These are phyloP conservation scores for Champsocephalus gunnari DNA, from an alignment of 2,797 vertebrate genomes.

Conservation along the genomic window DNA sequence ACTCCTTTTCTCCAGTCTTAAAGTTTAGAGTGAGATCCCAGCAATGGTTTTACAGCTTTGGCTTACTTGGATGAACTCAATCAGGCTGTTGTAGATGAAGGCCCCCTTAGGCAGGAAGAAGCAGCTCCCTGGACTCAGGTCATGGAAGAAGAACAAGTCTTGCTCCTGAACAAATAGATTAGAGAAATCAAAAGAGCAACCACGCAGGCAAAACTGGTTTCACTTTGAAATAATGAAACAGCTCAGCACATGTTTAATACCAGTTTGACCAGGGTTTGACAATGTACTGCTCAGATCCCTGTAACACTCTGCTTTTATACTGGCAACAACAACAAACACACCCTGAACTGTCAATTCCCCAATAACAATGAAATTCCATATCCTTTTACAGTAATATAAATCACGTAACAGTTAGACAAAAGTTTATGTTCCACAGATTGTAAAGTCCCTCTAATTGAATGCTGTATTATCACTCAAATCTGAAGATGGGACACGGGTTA, in stretches of 20 bases:
- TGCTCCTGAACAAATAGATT: slow-evolving; percentile 87
- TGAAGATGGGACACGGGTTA: neutral
- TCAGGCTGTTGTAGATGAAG: slow-evolving; percentile 93
- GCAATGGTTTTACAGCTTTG: slow-evolving; percentile 27
- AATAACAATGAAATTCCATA: neutral
- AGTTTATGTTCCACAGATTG: neutral
- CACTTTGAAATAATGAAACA: slow-evolving; percentile 8
- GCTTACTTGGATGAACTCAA: slow-evolving; percentile 96
- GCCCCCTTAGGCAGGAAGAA: slow-evolving; percentile 98
- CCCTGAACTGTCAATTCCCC: neutral
- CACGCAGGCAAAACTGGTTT: slow-evolving; percentile 29
- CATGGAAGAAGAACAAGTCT: slow-evolving; percentile 98
- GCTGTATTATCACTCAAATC: neutral
- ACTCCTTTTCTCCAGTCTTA: slow-evolving; percentile 5
- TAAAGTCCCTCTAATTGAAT: neutral
- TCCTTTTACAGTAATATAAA: neutral
- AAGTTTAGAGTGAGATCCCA: slow-evolving; percentile 37
- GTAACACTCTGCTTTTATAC: slow-evolving; percentile 6
- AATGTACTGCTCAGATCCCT: slow-evolving; percentile 4
- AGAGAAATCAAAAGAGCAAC: neutral
- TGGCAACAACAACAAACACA: slow-evolving; percentile 19
- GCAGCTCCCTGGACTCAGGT: slow-evolving; percentile 98
- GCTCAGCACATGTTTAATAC: slow-evolving; percentile 4
- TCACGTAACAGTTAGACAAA: neutral
- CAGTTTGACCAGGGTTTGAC: neutral